phyloP scores from a whole-genome alignment of 2,888 invertebrate species.

The Copidosoma aretas region DNA sequence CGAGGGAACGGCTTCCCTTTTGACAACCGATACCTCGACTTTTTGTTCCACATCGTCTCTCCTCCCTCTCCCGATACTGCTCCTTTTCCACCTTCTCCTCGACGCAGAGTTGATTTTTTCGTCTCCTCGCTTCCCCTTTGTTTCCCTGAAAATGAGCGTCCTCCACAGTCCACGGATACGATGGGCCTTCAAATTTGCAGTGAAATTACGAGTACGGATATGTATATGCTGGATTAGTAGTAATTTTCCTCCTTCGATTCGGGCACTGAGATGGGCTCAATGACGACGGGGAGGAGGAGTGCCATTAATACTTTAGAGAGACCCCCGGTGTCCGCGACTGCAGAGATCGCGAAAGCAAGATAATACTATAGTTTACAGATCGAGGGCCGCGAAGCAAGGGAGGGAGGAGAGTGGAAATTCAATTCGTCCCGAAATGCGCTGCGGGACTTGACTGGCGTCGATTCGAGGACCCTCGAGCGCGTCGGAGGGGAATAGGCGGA shows the following conservation, averaged over 20 bases:
- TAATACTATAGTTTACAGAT: too few species aligned
- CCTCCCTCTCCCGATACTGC: constrained; percentile 46
- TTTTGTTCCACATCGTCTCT: background rate
- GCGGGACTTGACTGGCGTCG: constrained; percentile 49
- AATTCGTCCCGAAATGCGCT: constrained; percentile 56
- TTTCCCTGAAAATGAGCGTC: constrained; percentile 52
- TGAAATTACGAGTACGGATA: too few species aligned
- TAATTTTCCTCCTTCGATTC: constrained; percentile 17
- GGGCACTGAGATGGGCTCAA: background rate
- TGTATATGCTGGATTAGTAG: too few species aligned
- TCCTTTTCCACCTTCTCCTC: constrained; percentile 46
- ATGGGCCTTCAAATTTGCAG: too few species aligned
- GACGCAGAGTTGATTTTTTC: background rate
- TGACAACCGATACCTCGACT: constrained; percentile 55
- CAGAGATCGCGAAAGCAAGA: constrained; percentile 2
- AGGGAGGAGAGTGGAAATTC: constrained; percentile 53
- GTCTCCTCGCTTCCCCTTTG: too few species aligned
- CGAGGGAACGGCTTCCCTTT: constrained; percentile 44
- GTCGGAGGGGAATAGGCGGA: constrained; percentile 36
- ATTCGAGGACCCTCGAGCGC: constrained; percentile 56
- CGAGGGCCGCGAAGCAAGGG: constrained; percentile 8
- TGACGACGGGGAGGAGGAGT: too few species aligned
- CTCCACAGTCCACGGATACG: too few species aligned
- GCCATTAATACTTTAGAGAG: background rate
- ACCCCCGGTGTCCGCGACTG: background rate